phyloP scores from a whole-genome alignment of 2,888 invertebrate genomes.

The Macrosiphum euphorbiae region DNA sequence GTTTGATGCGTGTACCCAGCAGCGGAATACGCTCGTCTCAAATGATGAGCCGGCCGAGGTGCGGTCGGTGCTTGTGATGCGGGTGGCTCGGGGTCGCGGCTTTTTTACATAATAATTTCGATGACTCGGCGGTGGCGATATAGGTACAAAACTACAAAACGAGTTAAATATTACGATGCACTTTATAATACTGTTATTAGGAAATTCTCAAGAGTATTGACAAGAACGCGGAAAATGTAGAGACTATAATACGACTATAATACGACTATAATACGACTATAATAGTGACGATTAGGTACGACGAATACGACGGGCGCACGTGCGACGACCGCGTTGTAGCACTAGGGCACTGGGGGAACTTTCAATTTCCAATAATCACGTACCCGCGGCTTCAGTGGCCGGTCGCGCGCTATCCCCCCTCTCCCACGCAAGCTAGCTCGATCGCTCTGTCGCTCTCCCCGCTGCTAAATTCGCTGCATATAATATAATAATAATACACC shows the following conservation, averaged over 20 bases:
- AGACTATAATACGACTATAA: background rate
- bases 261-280: background rate
- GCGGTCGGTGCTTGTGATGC: background rate
- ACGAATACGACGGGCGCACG: background rate
- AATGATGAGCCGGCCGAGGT: background rate
- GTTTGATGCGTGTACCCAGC: background rate
- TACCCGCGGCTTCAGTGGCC: background rate
- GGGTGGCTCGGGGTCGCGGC: background rate
- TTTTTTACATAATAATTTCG: background rate
- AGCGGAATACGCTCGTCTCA: background rate
- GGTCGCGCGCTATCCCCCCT: background rate
- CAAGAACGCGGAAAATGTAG: background rate
- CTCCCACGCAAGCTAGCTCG: background rate
- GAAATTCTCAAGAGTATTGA: background rate
- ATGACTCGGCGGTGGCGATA: background rate
- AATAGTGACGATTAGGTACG: background rate
- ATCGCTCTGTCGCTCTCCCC: background rate
- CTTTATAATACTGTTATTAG: background rate
- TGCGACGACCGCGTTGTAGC: slow-evolving; percentile 15
- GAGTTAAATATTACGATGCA: background rate
- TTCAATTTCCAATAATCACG: slow-evolving; percentile 55
- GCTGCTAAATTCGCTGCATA: too few relatives aligned
- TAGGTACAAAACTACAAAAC: background rate
- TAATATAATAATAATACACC: background rate
- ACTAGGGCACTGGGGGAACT: slow-evolving; percentile 34